Conservation (phyloP, 2,113 vertebrate species). For the Actenoides hombroni region DNA sequence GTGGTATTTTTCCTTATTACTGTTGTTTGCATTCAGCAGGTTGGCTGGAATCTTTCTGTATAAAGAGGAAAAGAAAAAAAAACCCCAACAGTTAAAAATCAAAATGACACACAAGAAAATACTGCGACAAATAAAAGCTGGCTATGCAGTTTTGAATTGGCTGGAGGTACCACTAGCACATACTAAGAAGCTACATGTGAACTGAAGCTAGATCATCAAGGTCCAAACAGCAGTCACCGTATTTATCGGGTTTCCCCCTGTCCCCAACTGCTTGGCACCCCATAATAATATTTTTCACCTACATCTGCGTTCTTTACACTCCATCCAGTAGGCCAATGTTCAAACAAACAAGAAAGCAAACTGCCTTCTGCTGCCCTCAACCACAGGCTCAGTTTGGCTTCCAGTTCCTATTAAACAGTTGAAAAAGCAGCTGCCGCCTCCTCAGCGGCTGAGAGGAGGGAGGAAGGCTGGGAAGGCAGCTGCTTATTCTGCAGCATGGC, state of each 20-base stretch:
- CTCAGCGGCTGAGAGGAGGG: neutral
- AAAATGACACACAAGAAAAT: neutral
- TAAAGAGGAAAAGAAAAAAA: neutral
- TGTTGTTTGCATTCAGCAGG: slow-evolving; percentile 99
- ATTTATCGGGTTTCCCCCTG: neutral
- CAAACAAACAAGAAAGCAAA: neutral
- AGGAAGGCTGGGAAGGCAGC: neutral
- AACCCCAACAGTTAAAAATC: neutral
- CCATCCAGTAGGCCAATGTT: neutral
- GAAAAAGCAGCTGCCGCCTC: neutral
- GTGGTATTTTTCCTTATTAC: slow-evolving; percentile 78
- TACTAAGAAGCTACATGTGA: neutral
- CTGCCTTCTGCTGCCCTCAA: neutral
- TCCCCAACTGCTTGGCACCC: neutral
- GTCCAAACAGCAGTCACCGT: neutral
- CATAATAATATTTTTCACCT: neutral
- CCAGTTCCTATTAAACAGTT: neutral
- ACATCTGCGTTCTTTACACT: neutral
- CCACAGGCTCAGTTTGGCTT: neutral
- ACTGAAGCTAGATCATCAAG: neutral
- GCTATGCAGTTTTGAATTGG: neutral
- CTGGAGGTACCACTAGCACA: neutral
- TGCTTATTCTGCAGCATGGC: slow-evolving; percentile 37
- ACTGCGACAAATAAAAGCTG: neutral
- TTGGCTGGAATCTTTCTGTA: slow-evolving; percentile 90